Evolutionary conservation across 2,113 vertebrate species (phyloP).

Genomic region (Tenrec ecaudatus): DNA sequence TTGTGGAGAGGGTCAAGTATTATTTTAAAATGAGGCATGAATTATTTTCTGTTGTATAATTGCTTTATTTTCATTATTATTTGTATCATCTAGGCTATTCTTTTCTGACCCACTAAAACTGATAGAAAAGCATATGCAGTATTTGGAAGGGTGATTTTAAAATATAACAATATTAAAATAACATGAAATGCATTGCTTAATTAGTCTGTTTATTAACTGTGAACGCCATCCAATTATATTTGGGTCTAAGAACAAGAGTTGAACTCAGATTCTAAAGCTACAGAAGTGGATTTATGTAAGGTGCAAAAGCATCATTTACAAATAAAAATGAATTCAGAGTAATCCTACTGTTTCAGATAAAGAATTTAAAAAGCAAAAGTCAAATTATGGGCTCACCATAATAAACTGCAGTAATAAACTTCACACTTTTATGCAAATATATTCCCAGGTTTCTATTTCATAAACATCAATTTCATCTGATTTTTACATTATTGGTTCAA

Average conservation of each 20-base stretch:
- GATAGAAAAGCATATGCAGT: not conserved
- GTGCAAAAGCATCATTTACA: not conserved
- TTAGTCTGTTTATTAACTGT: not conserved
- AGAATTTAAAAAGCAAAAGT: conserved; percentile 33
- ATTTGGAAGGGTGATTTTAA: conserved; percentile 2
- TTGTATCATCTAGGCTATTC: conserved; percentile 34
- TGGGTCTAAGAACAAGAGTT: conserved; percentile 31
- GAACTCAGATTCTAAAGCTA: not conserved
- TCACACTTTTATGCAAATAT: conserved; percentile 5
- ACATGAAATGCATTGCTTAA: not conserved
- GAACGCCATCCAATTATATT: conserved; percentile 31
- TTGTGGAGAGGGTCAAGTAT: too few relatives aligned
- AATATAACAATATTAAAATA: conserved; percentile 12
- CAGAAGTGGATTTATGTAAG: not conserved
- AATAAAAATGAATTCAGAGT: not conserved
- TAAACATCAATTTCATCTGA: conserved; percentile 19
- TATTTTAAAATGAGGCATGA: too few relatives aligned
- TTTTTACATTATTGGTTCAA: not conserved
- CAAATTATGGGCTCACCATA: not conserved
- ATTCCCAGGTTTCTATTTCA: conserved; percentile 12
- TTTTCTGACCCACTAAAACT: not conserved
- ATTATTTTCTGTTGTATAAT: not conserved
- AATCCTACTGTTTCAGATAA: not conserved
- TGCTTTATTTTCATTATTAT: not conserved
- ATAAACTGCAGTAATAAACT: not conserved